These are phyloP conservation scores for Trypoxylon attenuatum DNA, from an alignment of 2,888 invertebrate genomes.

Conservation along the genomic window DNA sequence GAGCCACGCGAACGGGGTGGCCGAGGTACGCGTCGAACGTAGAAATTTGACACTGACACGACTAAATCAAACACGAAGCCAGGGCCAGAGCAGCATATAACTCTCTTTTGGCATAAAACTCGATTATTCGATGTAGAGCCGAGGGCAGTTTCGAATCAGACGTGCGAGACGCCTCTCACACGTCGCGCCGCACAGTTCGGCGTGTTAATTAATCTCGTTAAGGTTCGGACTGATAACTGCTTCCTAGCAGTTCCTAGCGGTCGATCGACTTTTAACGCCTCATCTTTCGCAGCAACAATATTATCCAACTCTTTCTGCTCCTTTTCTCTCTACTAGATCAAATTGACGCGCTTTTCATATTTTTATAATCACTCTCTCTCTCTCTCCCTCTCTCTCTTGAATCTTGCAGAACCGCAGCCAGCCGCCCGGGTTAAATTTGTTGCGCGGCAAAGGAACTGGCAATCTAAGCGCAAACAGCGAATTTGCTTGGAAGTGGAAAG, in stretches of 20 bases:
- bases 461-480: neutral
- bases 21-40: conserved; percentile 28
- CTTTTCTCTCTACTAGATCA: no score
- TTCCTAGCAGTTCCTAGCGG: conserved; percentile 10
- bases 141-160: conserved; percentile 37
- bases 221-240: conserved; percentile 32
- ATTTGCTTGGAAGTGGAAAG: neutral
- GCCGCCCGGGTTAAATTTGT: neutral
- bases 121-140: conserved; percentile 39
- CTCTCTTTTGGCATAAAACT: conserved; percentile 29
- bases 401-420: no score
- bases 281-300: no score
- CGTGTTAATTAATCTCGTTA: conserved; percentile 50
- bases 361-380: no score
- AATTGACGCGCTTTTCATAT: no score
- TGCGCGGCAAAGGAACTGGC: neutral
- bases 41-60: conserved; percentile 40
- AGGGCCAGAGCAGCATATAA: conserved; percentile 29
- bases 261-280: conserved; percentile 43
- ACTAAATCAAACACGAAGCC: conserved; percentile 34
- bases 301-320: no score
- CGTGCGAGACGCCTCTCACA: no score
- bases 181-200: conserved; percentile 30
- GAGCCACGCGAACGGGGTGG: neutral
- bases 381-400: no score